phyloP scores from a whole-genome alignment of 1,140 invertebrate species.

The Lordiphosa clarofinis region DNA sequence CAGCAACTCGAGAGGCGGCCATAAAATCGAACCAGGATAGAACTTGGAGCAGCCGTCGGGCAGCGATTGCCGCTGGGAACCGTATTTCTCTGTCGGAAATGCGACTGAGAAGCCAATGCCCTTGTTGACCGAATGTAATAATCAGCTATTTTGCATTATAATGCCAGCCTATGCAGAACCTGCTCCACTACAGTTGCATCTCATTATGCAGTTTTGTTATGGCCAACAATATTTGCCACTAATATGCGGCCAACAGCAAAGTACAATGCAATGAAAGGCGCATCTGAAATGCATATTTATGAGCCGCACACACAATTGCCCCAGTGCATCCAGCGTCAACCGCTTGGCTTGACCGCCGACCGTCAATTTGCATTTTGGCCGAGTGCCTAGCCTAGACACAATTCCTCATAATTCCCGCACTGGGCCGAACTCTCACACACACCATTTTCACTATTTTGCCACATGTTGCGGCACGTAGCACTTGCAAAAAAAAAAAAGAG shows the following conservation, averaged over 20 bases:
- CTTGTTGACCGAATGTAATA: conserved; percentile 14
- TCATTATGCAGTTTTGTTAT: conserved; percentile 41
- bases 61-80: no score
- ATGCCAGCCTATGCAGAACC: conserved; percentile 8
- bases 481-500: conserved; percentile 26
- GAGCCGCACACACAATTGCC: conserved; percentile 29
- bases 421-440: conserved; percentile 22
- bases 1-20: conserved; percentile 13
- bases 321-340: conserved; percentile 11
- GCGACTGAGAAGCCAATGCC: neutral
- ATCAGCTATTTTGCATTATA: conserved; percentile 52
- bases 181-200: conserved; percentile 27
- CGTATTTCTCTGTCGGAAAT: neutral
- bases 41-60: no score
- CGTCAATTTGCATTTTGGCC: conserved; percentile 64
- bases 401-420: conserved; percentile 67
- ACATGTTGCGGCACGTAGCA: conserved; percentile 61
- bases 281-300: conserved; percentile 68
- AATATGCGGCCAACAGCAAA: conserved; percentile 51
- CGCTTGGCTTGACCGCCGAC: conserved; percentile 16
- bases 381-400: conserved; percentile 61
- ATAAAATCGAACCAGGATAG: conserved; percentile 22
- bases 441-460: conserved; percentile 15
- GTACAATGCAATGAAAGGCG: conserved; percentile 38
- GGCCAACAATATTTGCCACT: conserved; percentile 68